Evolutionary conservation across 2,888 invertebrate species (phyloP).

Genomic region (Acronicta leporina): DNA sequence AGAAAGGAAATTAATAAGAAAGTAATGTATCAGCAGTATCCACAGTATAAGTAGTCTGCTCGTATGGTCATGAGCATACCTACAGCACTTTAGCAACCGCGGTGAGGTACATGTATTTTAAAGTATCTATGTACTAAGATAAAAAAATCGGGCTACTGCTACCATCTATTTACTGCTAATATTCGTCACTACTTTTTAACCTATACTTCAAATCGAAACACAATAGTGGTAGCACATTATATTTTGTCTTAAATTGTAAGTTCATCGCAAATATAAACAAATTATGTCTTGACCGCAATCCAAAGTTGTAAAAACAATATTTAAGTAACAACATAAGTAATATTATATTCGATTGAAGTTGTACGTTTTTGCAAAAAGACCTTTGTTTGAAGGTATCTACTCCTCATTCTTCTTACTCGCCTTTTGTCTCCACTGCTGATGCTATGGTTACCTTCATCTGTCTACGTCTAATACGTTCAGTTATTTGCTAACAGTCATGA

Average conservation of each 20-base stretch:
- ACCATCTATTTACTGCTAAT: too few relatives aligned
- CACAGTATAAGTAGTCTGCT: too few relatives aligned
- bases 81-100: too few relatives aligned
- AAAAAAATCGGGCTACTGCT: too few relatives aligned
- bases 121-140: too few relatives aligned
- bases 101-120: too few relatives aligned
- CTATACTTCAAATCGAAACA: too few relatives aligned
- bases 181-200: too few relatives aligned
- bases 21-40: too few relatives aligned
- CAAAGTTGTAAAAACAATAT: neutral
- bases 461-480: slow-evolving; percentile 31
- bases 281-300: neutral
- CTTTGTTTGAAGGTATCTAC: slow-evolving; percentile 65
- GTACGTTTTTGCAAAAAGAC: slow-evolving; percentile 57
- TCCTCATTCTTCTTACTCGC: slow-evolving; percentile 53
- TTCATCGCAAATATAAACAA: neutral
- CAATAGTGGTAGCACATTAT: too few relatives aligned
- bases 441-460: slow-evolving; percentile 35
- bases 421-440: slow-evolving; percentile 49
- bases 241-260: neutral
- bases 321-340: neutral
- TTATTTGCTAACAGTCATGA: slow-evolving; percentile 5
- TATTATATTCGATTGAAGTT: neutral
- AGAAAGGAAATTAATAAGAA: too few relatives aligned
- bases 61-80: too few relatives aligned